Conservation (phyloP, 2,888 invertebrate genomes). For the Dexiosoma caninum region DNA sequence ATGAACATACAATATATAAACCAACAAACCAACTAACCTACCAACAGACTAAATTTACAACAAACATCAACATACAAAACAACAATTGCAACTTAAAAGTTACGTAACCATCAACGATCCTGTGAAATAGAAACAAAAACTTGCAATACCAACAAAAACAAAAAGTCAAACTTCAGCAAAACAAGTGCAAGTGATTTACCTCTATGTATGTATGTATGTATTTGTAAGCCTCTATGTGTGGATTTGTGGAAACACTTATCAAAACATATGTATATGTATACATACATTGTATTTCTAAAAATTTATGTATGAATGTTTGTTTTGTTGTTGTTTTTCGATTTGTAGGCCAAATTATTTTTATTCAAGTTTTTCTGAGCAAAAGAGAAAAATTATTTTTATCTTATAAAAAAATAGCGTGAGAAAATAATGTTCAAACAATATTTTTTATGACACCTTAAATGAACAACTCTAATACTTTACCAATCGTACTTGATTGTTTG, state of each 20-base stretch:
- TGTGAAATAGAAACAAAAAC: slow-evolving; percentile 56
- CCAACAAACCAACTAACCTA: slow-evolving; percentile 33
- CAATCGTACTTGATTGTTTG: slow-evolving; percentile 42
- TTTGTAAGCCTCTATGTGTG: not conserved
- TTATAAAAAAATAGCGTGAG: slow-evolving; percentile 55
- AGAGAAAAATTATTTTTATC: slow-evolving; percentile 15
- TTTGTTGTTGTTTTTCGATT: slow-evolving; percentile 39
- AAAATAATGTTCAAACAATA: slow-evolving; percentile 56
- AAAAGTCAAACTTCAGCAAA: slow-evolving; percentile 27
- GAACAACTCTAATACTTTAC: slow-evolving; percentile 47
- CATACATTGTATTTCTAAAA: slow-evolving; percentile 5
- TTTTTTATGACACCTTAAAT: slow-evolving; percentile 61
- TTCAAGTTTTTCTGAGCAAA: slow-evolving; percentile 30
- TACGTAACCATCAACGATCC: slow-evolving; percentile 59
- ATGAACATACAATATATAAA: slow-evolving; percentile 19
- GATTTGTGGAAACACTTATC: not conserved
- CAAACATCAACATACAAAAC: slow-evolving; percentile 36
- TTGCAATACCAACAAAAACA: slow-evolving; percentile 12
- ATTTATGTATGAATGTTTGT: slow-evolving; percentile 1
- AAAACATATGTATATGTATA: not conserved
- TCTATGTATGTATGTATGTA: not conserved
- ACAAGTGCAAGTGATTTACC: slow-evolving; percentile 56
- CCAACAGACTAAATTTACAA: slow-evolving; percentile 26
- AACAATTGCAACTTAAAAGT: slow-evolving; percentile 58
- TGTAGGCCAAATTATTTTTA: slow-evolving; percentile 50